Base-by-base conservation (phyloP, 2,888 invertebrate species). In the Oxycera nigricornis region DNA sequence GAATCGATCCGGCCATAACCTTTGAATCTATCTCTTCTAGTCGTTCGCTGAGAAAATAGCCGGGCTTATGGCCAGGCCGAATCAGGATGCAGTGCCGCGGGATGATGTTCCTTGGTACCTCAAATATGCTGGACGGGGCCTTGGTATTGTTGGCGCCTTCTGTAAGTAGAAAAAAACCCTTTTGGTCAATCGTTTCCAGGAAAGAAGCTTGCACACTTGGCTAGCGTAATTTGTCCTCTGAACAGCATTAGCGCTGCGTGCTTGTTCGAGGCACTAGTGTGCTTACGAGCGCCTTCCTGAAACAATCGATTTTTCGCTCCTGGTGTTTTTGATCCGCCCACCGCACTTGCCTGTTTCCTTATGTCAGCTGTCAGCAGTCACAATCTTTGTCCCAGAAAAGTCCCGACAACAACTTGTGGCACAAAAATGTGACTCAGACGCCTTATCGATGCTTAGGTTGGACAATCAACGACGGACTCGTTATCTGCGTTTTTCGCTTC, bases 61-160 rank as follows among this genome's bases (percentile, higher is more conserved):
- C 77, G 89, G 91, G 82, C 88, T 94, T 79, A 91, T 94, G 92
- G 90, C 92, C 81, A 90, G 92, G 82, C 94, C 94, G 77, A 92
- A 91, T 84, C 72, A 82, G 75, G 93, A 93, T 85, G 90, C 90
- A 80, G 89, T 87, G 78, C 89, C 91, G 79, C 92, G 92, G 87
- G 94, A 94, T 86, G 94, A 93, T 85, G 90, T 91, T 79, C 93
- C 95, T 79, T 94, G 94, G 94, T 95, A 93, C 91, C 89, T 95
- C 89, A 94, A 93, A 86, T 94, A 94, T 87, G 93, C 91, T 84
- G 94, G 92, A 80, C 90, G 94, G 82, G 90, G 91, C 79, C 87
- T 95, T 80, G 96, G 95, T 78, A 93, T 94, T 79, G 90, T 92
- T 83, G 95, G 93, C 83, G 91, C 94, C 84, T 89, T 92, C 85